These are phyloP conservation scores for Corbicula japonica DNA, from an alignment of 2,888 invertebrate species.

Conservation along the genomic window DNA sequence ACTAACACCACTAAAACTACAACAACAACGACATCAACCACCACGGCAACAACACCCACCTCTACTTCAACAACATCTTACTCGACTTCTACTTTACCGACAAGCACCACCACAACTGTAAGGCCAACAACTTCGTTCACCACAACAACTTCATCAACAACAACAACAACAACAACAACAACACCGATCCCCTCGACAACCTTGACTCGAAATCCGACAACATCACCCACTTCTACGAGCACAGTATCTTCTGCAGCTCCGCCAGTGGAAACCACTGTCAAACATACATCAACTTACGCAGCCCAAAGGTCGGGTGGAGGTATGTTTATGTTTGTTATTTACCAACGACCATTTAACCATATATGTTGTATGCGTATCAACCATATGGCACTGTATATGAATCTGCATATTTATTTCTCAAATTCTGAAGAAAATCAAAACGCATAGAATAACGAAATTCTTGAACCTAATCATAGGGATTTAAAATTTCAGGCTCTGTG, in stretches of 20 bases:
- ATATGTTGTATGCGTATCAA: neutral
- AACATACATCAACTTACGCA: too few species aligned
- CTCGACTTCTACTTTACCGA: neutral
- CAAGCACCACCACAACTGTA: neutral
- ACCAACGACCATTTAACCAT: neutral
- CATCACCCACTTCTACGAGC: constrained; percentile 6
- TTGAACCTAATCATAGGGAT: too few species aligned
- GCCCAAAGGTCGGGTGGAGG: too few species aligned
- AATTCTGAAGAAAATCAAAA: too few species aligned
- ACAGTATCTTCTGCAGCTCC: neutral
- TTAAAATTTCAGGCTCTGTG: too few species aligned
- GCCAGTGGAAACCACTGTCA: neutral
- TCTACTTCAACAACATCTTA: neutral
- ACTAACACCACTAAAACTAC: neutral
- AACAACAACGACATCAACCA: neutral
- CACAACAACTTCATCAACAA: neutral
- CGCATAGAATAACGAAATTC: too few species aligned
- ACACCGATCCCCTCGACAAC: neutral
- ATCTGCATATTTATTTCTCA: too few species aligned
- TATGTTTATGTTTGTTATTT: too few species aligned
- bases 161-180: constrained; percentile 1
- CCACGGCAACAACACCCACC: neutral
- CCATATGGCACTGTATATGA: neutral
- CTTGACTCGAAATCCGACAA: neutral
- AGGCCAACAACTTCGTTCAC: neutral